These are phyloP conservation scores for Drosophila parabipectinata DNA, from an alignment of 1,140 invertebrate species.

Conservation along the genomic window DNA sequence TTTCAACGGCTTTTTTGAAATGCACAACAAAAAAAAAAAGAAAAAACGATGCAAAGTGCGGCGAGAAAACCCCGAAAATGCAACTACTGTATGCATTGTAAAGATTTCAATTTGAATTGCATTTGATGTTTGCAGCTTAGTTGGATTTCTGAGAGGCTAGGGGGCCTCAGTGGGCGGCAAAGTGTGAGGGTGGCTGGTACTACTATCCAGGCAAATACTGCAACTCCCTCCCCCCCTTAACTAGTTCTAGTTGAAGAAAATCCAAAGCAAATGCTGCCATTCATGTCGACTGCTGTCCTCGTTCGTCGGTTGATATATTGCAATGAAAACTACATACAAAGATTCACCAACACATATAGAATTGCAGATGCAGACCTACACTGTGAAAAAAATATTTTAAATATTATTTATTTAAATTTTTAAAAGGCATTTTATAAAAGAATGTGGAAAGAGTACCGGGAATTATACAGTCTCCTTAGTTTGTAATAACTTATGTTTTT, in stretches of 20 bases:
- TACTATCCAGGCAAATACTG: neutral
- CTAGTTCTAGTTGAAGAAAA: conserved; percentile 43
- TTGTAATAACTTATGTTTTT: no score
- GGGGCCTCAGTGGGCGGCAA: neutral
- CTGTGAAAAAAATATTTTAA: neutral
- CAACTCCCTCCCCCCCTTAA: neutral
- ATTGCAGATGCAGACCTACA: neutral
- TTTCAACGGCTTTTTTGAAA: conserved; percentile 15
- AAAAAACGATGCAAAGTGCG: conserved; percentile 2
- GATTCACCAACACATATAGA: conserved; percentile 1
- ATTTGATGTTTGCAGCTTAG: conserved; percentile 67
- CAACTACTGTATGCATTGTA: conserved; percentile 58
- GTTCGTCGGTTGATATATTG: conserved; percentile 54
- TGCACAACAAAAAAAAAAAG: neutral
- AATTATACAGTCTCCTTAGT: no score
- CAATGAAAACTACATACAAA: conserved; percentile 38
- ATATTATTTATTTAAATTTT: neutral
- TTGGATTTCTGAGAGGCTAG: conserved; percentile 35
- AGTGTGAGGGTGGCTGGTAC: neutral
- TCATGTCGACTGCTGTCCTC: conserved; percentile 52
- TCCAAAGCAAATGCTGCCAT: conserved; percentile 53
- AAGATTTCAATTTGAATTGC: conserved; percentile 69
- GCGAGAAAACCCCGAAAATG: conserved; percentile 39
- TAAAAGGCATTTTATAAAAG: no score
- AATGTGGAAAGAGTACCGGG: no score